Evolutionary conservation across 2,113 vertebrate genomes (phyloP).

Genomic region (Nothobranchius kuhntae): DNA sequence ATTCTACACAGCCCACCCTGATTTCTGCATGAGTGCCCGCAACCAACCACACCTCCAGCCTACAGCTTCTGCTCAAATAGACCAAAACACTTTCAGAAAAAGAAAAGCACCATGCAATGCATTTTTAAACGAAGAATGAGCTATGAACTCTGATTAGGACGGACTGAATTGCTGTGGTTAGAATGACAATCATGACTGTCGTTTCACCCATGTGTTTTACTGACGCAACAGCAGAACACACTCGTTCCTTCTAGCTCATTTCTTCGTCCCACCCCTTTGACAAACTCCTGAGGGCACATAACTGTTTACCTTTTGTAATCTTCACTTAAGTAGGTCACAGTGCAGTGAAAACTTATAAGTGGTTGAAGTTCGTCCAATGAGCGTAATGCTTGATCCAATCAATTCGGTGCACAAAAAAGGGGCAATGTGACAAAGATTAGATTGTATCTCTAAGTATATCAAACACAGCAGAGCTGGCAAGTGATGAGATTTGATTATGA

Average conservation of each 20-base stretch:
- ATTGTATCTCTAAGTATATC: conserved; percentile 42
- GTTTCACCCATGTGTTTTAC: neutral
- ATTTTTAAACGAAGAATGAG: neutral
- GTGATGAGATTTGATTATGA: conserved; percentile 60
- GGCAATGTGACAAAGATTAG: conserved; percentile 60
- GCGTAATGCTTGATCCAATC: conserved; percentile 44
- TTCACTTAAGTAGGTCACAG: conserved; percentile 16
- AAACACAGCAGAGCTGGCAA: conserved; percentile 9
- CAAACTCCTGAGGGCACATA: conserved; percentile 1
- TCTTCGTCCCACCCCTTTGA: neutral
- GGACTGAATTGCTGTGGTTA: neutral
- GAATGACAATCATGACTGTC: neutral
- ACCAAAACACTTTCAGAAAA: conserved; percentile 29
- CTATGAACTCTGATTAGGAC: neutral
- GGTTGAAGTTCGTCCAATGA: conserved; percentile 1
- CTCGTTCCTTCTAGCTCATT: neutral
- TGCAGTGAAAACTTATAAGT: conserved; percentile 25
- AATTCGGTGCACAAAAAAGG: conserved; percentile 39
- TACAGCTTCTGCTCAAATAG: conserved; percentile 53
- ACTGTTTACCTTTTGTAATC: conserved; percentile 18
- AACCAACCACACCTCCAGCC: conserved; percentile 13
- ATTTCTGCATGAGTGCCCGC: conserved; percentile 23
- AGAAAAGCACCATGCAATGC: conserved; percentile 2
- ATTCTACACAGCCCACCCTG: conserved; percentile 50
- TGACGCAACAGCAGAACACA: neutral